These are phyloP conservation scores for Aptenodytes forsteri DNA, from an alignment of 2,113 vertebrate genomes.

Conservation along the genomic window DNA sequence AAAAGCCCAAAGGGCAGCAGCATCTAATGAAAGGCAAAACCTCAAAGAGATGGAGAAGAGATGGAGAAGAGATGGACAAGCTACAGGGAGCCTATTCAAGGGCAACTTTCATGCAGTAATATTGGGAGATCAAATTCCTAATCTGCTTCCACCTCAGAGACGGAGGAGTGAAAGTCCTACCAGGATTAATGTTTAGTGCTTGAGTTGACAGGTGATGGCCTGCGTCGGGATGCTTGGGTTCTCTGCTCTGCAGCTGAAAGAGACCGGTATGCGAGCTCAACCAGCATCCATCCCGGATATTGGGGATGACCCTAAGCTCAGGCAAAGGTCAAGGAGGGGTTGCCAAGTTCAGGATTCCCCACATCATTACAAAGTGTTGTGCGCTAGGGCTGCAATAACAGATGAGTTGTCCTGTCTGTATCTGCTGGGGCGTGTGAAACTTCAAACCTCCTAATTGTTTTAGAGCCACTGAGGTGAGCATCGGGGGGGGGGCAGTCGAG, in stretches of 20 bases:
- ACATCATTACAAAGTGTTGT: neutral
- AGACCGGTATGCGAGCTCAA: neutral
- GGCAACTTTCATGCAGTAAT: neutral
- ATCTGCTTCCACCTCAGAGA: conserved; percentile 12
- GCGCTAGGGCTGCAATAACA: conserved; percentile 48
- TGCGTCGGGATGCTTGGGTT: neutral
- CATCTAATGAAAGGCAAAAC: neutral
- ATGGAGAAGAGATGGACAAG: neutral
- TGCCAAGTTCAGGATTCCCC: conserved; percentile 61
- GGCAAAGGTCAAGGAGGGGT: conserved; percentile 19
- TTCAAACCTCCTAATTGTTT: conserved; percentile 73
- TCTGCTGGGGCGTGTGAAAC: conserved; percentile 39
- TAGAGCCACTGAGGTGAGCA: conserved; percentile 9
- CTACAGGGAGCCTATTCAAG: neutral
- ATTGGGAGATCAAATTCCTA: conserved; percentile 30
- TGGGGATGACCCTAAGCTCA: conserved; percentile 55
- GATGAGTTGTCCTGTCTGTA: conserved; percentile 41
- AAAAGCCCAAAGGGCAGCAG: neutral
- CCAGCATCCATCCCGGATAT: conserved; percentile 65
- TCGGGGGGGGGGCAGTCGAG: neutral
- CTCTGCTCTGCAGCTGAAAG: neutral
- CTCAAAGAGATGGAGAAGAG: neutral
- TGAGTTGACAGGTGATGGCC: neutral
- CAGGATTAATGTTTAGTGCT: conserved; percentile 17
- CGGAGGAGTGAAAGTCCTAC: neutral